These are phyloP conservation scores for Crematogaster levior DNA, from an alignment of 2,888 invertebrate genomes.

Conservation along the genomic window DNA sequence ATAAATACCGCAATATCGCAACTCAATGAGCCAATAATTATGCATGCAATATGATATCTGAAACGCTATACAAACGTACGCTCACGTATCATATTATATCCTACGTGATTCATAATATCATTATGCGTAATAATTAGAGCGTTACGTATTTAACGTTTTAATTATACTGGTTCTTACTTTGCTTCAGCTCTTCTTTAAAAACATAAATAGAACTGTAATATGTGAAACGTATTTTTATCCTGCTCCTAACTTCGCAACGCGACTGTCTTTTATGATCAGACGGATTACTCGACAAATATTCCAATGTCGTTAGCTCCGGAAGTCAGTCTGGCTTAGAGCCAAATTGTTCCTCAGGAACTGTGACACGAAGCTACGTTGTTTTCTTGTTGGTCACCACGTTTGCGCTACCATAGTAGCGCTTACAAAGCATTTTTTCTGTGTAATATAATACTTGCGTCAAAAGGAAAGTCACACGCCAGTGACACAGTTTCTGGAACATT, in stretches of 20 bases:
- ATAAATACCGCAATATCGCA: conserved; percentile 13
- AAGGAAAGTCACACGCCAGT: not conserved
- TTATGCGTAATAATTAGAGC: not conserved
- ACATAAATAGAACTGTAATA: not conserved
- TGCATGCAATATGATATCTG: conserved; percentile 21
- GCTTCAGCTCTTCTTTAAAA: not conserved
- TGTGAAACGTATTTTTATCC: not conserved
- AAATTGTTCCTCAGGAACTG: conserved; percentile 60
- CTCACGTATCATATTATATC: not conserved
- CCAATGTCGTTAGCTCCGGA: conserved; percentile 70
- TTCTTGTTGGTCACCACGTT: conserved; percentile 33
- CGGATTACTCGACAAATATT: conserved; percentile 69
- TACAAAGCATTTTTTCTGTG: conserved; percentile 39
- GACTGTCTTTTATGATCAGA: conserved; percentile 49
- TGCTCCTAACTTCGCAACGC: not conserved
- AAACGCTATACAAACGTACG: not conserved
- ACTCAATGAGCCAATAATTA: conserved; percentile 44
- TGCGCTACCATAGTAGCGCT: conserved; percentile 14
- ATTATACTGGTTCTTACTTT: not conserved
- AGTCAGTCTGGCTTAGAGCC: conserved; percentile 62
- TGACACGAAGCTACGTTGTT: conserved; percentile 30
- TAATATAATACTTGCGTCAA: conserved; percentile 36
- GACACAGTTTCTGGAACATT: not conserved
- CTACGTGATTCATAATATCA: not conserved
- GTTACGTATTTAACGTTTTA: not conserved